Base-by-base conservation (phyloP, 2,113 vertebrate species). In the Daubentonia madagascariensis region DNA sequence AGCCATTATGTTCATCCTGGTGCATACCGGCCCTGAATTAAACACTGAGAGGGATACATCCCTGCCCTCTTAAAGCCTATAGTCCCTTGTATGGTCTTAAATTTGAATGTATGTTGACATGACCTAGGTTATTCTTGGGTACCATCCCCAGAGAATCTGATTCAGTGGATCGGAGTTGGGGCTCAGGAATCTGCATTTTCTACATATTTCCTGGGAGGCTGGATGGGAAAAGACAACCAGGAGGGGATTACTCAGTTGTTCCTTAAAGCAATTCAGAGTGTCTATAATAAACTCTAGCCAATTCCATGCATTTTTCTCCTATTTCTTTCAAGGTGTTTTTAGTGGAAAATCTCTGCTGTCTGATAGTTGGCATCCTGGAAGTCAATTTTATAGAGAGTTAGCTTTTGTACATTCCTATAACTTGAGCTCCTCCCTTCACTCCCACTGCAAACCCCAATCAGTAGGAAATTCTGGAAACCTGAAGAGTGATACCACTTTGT, bases 391-490 rank as follows among this genome's bases (percentile, higher is more conserved):
- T 52, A 70, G 61, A 52, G 22, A 16, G 35, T 18, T 28, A 28
- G n/a, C 17, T 89, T 87, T 61, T 37, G 16, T n/a, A 30, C 35
- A 52, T 86, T 96, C 40, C 8, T 65, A 22, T 3, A 54, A 18
- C 75, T 57, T 57, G 5, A 68, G 2, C 8, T 79, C 16, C 18
- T 86, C 23, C 57, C 22, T 85, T 80, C 12, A 22, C 6, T 73
- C 22, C 14, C 14, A 25, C 10, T 87, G 6, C 32, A 72, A 76
- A 45, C 12, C 52, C 37, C 45, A 20, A 23, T 52, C 73, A n/a
- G 48, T 16, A 54, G 78, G 57, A 95, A 88, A 89, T 88, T 96
- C 91, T 96, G 48, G 16, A 88, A 93, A 83, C 43, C 16, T 52
- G 37, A 17, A 89, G 57, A 63, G 5, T 59, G 70, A 81, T 5